phyloP scores from a whole-genome alignment of 2,113 vertebrate species.

The Ciconia stormi region DNA sequence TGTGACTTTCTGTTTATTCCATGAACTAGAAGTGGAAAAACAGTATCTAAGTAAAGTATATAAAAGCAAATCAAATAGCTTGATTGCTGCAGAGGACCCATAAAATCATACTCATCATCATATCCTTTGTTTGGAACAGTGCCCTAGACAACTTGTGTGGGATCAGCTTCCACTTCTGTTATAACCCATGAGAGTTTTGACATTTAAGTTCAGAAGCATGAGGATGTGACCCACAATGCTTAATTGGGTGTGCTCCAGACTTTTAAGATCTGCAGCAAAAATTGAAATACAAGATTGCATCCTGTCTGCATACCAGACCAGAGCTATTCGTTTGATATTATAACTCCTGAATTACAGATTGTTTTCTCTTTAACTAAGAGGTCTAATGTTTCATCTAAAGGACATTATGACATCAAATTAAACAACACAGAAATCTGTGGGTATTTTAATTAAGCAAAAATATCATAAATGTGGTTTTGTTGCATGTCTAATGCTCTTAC shows the following conservation, averaged over 20 bases:
- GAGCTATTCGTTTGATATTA: background rate
- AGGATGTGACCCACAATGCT: background rate
- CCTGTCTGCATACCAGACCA: background rate
- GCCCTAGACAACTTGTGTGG: background rate
- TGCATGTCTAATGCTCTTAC: background rate
- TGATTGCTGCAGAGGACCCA: background rate
- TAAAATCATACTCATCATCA: background rate
- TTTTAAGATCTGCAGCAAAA: background rate
- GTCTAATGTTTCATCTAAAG: background rate
- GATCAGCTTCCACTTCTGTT: background rate
- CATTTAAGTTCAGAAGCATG: background rate
- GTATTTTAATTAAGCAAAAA: background rate
- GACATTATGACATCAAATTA: background rate
- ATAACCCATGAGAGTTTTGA: background rate
- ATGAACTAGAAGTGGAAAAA: background rate
- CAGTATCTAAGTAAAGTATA: background rate
- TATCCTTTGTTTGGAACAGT: background rate
- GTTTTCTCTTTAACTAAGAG: background rate
- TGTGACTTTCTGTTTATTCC: background rate
- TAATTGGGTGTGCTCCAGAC: background rate
- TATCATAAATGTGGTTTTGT: background rate
- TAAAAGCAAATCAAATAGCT: background rate
- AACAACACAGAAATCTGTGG: background rate
- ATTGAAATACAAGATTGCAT: background rate
- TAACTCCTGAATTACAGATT: background rate